These are phyloP conservation scores for Hedychridium roseum DNA, from an alignment of 2,888 invertebrate species.

Conservation along the genomic window DNA sequence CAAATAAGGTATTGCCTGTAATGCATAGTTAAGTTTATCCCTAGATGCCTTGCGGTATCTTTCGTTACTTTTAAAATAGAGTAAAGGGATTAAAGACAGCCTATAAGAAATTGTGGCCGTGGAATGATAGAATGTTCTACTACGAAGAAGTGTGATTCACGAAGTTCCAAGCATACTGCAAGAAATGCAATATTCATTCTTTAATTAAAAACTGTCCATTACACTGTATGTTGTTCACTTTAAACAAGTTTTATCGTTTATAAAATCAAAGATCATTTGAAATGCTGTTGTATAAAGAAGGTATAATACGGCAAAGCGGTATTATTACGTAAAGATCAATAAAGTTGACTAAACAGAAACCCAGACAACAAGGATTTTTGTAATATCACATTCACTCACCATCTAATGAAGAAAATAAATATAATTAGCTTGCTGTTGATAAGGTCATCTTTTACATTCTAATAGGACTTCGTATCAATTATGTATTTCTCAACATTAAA, in stretches of 20 bases:
- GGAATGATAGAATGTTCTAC: constrained; percentile 13
- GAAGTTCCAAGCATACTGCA: constrained; percentile 3
- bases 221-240: constrained; percentile 16
- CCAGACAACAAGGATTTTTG: not conserved
- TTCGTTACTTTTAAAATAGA: constrained; percentile 34
- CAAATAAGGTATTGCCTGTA: constrained; percentile 49
- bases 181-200: not conserved
- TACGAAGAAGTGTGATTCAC: not conserved
- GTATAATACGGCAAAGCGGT: constrained; percentile 11
- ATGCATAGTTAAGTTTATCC: constrained; percentile 47
- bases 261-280: constrained; percentile 20
- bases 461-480: not conserved
- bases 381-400: not conserved
- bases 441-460: not conserved
- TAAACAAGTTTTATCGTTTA: constrained; percentile 8
- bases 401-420: not conserved
- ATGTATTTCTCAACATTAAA: too few species aligned
- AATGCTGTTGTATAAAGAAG: constrained; percentile 11
- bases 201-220: not conserved
- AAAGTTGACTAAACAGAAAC: constrained; percentile 21
- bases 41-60: constrained; percentile 44
- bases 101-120: constrained; percentile 25
- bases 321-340: constrained; percentile 11
- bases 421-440: not conserved
- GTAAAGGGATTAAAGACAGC: constrained; percentile 21